Base-by-base conservation (phyloP, 2,888 invertebrate genomes). In the Gryllus longicercus region DNA sequence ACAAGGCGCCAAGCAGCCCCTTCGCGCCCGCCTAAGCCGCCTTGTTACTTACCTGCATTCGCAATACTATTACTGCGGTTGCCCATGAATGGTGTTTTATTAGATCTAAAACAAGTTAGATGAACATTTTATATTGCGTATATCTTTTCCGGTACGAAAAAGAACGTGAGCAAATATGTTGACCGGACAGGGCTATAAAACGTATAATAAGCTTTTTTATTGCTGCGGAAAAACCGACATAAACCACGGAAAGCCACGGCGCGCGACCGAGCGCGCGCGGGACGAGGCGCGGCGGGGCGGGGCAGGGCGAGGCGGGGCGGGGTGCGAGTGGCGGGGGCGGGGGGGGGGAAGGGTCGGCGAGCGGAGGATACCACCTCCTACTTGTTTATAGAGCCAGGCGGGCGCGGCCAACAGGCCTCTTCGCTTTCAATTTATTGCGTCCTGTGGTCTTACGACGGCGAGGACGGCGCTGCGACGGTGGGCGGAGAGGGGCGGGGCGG, bases 191-290 rank as follows among this genome's bases (percentile, higher is more conserved):
- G 25, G 51, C 50, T 76, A 76, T 79, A 79, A 79, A 79, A 76
- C 79, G 50, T 75, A 79, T 79, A 79, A 79, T 79, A 79, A 79
- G 79, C 25, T 76, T 76, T 25, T 79, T 79, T 79, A 79, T 79
- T 75, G 76, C 76, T 38, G 76, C 51, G 76, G 79, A 79, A 79
- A 76, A 79, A 79, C 79, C 63, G n/a, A 63, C 63, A 63, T 63
- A 63, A 63, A 63, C 63, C 63, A n/a, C 63, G 12, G 63, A 63
- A 63, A 63, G 63, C 63, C 63, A n/a, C 63, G n/a, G n/a, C 63
- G 63, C 63, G 63, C 14, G n/a, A 63, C 63, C 63, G 63, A 63
- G 63, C 38, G 38, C 38, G 51, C 51, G 51, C 51, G 11, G 11
- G 11, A 51, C 51, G 51, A 2, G 16, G 21, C 21, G 11, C 12